Evolutionary conservation across 2,888 invertebrate species (phyloP).

Genomic region (Hesperia comma): DNA sequence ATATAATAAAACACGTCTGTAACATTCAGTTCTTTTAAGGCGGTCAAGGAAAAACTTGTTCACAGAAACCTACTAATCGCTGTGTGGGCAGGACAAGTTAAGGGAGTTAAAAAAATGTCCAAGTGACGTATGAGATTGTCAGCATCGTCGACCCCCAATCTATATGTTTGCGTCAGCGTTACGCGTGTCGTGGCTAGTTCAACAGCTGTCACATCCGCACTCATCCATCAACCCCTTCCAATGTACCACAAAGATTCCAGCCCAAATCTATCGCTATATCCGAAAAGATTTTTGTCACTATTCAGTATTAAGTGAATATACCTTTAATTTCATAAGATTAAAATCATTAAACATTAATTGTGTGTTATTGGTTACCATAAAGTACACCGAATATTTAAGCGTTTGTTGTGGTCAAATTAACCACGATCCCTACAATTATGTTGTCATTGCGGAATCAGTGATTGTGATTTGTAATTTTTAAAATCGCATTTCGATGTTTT

Average conservation of each 20-base stretch:
- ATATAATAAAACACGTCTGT: too few species aligned
- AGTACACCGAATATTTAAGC: too few species aligned
- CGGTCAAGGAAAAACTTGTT: background rate
- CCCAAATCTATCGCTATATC: slow-evolving; percentile 1
- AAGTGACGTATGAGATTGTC: slow-evolving; percentile 46
- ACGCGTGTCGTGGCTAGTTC: slow-evolving; percentile 64
- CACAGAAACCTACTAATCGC: background rate
- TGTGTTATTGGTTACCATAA: too few species aligned
- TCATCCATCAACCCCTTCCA: slow-evolving; percentile 74
- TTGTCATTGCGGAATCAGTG: too few species aligned
- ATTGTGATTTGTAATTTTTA: too few species aligned
- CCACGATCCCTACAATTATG: too few species aligned
- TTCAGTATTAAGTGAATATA: too few species aligned
- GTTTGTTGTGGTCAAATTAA: too few species aligned
- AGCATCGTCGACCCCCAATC: slow-evolving; percentile 45
- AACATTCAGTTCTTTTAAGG: too few species aligned
- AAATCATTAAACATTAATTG: too few species aligned
- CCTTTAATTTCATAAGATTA: too few species aligned
- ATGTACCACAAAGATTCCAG: slow-evolving; percentile 22
- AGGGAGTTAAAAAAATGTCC: slow-evolving; percentile 14
- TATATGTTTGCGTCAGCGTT: slow-evolving; percentile 60
- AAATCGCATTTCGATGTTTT: too few species aligned
- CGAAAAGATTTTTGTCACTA: background rate
- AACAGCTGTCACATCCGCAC: slow-evolving; percentile 59
- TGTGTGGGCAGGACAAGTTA: background rate